A percentile compares a stretch with the other conserved stretches of the same genome.
Evolutionary conservation across 1,140 invertebrate genomes (phyloP).

Genomic region (Laupala kohalensis): DNA sequence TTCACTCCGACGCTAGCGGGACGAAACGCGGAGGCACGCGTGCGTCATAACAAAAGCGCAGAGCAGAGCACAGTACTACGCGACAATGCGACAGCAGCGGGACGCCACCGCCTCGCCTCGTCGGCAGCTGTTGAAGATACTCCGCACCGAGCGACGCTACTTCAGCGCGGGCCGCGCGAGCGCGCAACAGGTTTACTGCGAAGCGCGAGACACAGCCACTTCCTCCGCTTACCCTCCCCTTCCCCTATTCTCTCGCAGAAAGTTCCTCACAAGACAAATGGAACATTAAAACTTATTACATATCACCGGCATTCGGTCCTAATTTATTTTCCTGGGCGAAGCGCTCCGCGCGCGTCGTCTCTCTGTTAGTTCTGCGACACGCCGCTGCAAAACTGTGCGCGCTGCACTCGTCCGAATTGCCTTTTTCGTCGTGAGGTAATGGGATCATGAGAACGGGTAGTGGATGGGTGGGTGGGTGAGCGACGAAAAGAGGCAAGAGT

Average conservation of each 20-base stretch:
- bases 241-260: neutral
- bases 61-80: no score
- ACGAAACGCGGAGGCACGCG: neutral
- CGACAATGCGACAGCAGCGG: no score
- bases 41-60: neutral
- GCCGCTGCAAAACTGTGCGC: no score
- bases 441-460: neutral
- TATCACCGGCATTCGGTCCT: neutral
- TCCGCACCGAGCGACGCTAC: no score
- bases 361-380: neutral
- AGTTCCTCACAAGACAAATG: slow-evolving; percentile 1
- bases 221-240: no score
- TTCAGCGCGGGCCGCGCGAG: no score
- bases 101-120: no score
- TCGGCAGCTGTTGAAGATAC: neutral
- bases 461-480: no score
- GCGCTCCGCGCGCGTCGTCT: neutral
- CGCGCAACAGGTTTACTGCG: neutral
- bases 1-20: neutral
- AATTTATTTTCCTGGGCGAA: neutral
- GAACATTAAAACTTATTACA: slow-evolving; percentile 3
- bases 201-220: neutral
- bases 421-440: neutral
- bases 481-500: neutral
- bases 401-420: neutral